Percentiles rank a stretch among this genome's conserved stretches.
Conservation (phyloP, 23 tunicate species). For the Ciona savignyi region DNA sequence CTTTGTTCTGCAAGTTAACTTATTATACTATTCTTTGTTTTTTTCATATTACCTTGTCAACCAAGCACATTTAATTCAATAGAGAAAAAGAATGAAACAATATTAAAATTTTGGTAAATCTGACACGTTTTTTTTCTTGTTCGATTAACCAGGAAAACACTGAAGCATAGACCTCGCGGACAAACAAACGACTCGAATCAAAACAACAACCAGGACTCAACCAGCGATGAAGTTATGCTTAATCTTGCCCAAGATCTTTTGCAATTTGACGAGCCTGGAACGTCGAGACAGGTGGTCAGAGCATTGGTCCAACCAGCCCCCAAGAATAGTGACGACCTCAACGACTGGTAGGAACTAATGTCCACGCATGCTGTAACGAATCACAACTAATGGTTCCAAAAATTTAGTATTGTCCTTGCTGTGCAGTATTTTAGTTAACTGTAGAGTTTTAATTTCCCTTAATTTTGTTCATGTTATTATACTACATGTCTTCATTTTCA, state of each 20-base stretch:
- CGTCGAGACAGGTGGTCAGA: neutral
- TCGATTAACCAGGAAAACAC: neutral
- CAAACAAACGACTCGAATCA: neutral
- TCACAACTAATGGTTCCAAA: neutral
- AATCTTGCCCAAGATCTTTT: neutral
- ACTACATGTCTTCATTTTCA: too few species aligned
- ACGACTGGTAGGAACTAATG: neutral
- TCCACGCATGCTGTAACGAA: neutral
- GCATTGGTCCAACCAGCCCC: neutral
- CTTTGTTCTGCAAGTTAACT: too few species aligned
- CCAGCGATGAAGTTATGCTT: neutral
- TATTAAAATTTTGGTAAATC: too few species aligned
- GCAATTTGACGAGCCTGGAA: neutral
- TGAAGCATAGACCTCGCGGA: neutral
- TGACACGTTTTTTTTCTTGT: too few species aligned
- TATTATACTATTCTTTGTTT: too few species aligned
- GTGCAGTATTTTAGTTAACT: too few species aligned
- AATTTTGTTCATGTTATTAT: neutral
- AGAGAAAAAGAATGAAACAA: too few species aligned
- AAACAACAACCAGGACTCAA: neutral
- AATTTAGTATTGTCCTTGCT: neutral
- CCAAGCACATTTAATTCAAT: too few species aligned
- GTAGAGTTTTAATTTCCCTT: neutral
- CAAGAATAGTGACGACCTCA: neutral
- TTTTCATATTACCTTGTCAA: too few species aligned